Conservation (phyloP, 1,140 invertebrate species). For the Amyelois transitella region DNA sequence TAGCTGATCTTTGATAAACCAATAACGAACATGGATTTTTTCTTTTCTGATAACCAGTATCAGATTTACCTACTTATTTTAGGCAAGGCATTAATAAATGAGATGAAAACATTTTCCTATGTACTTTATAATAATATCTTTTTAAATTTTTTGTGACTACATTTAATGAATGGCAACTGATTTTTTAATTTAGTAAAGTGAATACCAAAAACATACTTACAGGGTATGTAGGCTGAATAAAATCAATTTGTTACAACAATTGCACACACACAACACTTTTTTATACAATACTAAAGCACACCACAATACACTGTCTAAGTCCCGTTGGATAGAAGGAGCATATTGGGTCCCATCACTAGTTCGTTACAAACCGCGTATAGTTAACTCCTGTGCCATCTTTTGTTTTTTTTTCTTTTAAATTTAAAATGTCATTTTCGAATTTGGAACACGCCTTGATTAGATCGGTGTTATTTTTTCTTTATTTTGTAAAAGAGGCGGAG, state of each 20-base stretch:
- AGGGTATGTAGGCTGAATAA: slow-evolving; percentile 10
- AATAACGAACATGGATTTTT: no score
- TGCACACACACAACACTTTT: slow-evolving; percentile 1
- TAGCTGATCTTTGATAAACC: no score
- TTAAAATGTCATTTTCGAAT: slow-evolving; percentile 3
- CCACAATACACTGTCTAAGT: slow-evolving; percentile 2
- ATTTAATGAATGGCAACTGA: no score
- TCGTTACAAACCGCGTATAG: neutral
- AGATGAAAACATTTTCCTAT: no score
- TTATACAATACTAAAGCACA: slow-evolving; percentile 5
- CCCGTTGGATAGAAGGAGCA: neutral
- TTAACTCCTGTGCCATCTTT: slow-evolving; percentile 7
- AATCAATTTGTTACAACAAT: slow-evolving; percentile 12
- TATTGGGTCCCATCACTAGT: slow-evolving; percentile 2
- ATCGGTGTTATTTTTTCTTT: slow-evolving; percentile 22
- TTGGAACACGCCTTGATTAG: slow-evolving; percentile 24
- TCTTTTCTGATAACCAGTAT: no score
- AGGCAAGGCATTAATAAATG: no score
- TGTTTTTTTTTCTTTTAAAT: slow-evolving; percentile 4
- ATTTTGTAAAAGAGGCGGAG: slow-evolving; percentile 17
- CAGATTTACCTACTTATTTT: no score
- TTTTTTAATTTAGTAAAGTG: neutral
- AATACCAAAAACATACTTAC: slow-evolving; percentile 3
- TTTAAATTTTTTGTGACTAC: no score
- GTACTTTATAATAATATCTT: no score